A percentile compares a stretch with the other conserved stretches of the same genome.
These are phyloP conservation scores for Betta splendens DNA, from an alignment of 2,797 vertebrate species.

Conservation along the genomic window DNA sequence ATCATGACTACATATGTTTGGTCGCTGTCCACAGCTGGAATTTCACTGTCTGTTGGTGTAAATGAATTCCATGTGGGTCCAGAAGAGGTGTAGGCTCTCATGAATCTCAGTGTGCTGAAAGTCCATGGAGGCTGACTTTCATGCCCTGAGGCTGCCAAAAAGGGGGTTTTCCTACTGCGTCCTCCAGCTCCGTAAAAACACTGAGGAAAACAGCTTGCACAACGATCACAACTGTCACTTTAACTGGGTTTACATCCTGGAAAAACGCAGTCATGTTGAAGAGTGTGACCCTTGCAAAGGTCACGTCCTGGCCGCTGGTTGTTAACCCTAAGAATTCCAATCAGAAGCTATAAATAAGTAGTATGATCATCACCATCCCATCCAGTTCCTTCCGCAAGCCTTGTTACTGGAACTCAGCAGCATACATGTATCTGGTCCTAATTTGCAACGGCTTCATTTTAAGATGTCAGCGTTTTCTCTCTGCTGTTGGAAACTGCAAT, in stretches of 20 bases:
- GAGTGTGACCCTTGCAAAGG: conserved; percentile 44
- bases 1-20: conserved; percentile 78
- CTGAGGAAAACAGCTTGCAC: conserved; percentile 63
- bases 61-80: conserved; percentile 81
- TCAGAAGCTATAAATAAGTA: conserved; percentile 35
- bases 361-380: conserved; percentile 33
- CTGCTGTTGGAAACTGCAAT: conserved; percentile 67
- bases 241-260: conserved; percentile 66
- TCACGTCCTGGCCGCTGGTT: conserved; percentile 49
- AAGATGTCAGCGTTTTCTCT: conserved; percentile 70
- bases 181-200: conserved; percentile 70
- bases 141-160: conserved; percentile 68
- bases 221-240: conserved; percentile 58
- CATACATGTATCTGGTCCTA: conserved; percentile 73
- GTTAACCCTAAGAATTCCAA: conserved; percentile 39
- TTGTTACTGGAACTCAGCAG: conserved; percentile 37
- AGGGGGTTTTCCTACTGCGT: conserved; percentile 77
- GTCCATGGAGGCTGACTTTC: conserved; percentile 75
- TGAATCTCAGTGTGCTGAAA: conserved; percentile 75
- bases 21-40: conserved; percentile 71
- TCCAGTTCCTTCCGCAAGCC: conserved; percentile 55
- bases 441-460: conserved; percentile 71
- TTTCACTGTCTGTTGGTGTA: conserved; percentile 76
- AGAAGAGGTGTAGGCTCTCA: conserved; percentile 77
- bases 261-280: conserved; percentile 74